Base-by-base conservation (phyloP, 2,888 invertebrate species). In the Atrina japonica region DNA sequence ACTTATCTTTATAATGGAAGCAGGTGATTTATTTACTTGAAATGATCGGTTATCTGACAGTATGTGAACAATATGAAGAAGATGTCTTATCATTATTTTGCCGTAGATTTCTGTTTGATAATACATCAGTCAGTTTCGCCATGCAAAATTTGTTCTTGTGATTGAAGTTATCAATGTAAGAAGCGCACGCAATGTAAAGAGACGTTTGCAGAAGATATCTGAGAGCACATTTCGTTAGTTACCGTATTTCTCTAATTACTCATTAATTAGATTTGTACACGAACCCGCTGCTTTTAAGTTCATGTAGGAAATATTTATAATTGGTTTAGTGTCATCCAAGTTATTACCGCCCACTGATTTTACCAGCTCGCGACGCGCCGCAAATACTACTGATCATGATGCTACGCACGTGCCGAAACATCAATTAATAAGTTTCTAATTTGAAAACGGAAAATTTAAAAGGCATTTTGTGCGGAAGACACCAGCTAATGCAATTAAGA, bases 361-460 rank as follows among this genome's bases (percentile, higher is more conserved):
- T 45, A 47, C 47, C 65, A 45, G 45, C 56, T 21, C 35, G 25
- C 47, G 23, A 18, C 11, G 27, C 23, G 29, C 61, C 61, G 49
- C 61, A 61, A 61, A 61, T 29, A 21, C 58, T 23, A 16, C 30
- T 47, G 23, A 47, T 27, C 30, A 30, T 35, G 47, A 49, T 58
- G 35, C 66, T 27, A 1, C 27, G 66, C 66, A 66, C 59, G 66
- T 59, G 66, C 49, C n/a, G 35, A 21, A 35, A 66, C 35, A 66
- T 59, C 66, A 66, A 66, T 66, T 66, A 66, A 66, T 66, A 66
- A 50, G 52, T 59, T 66, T 66, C 52, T 58, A 59, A 66, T 59
- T 66, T 45, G 40, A 60, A 29, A 66, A 66, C 66, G 66, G 66
- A 58, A 59, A 50, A 66, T 66, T 66, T 61, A 61, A 61, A 61